Percentiles rank a stretch among this genome's conserved stretches.
Conservation (phyloP, 2,113 vertebrate species). For the Micronisus gabar region DNA sequence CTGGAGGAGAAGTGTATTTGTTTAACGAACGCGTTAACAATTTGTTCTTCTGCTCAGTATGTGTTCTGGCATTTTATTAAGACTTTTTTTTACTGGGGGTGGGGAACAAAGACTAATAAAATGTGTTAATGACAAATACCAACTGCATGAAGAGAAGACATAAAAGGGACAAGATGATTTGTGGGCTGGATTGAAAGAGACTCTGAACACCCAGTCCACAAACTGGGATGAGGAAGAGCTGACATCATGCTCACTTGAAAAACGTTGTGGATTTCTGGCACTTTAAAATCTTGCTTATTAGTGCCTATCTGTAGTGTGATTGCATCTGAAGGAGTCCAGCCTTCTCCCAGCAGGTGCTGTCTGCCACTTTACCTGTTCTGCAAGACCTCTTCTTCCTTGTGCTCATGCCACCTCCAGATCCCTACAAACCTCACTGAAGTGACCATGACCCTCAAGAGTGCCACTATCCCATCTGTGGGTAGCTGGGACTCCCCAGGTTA, state of each 20-base stretch:
- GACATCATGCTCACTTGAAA: neutral
- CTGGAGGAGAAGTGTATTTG: neutral
- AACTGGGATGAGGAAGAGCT: neutral
- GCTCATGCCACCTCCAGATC: neutral
- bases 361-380: neutral
- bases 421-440: neutral
- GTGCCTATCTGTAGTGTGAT: neutral
- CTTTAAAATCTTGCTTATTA: neutral
- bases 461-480: neutral
- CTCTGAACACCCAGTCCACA: neutral
- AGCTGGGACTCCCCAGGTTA: neutral
- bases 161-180: neutral
- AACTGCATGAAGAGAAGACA: neutral
- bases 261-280: neutral
- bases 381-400: neutral
- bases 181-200: neutral
- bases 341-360: neutral
- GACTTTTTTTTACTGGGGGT: neutral
- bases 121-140: constrained; percentile 40
- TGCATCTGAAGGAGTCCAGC: neutral
- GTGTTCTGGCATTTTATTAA: constrained; percentile 41
- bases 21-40: constrained; percentile 31
- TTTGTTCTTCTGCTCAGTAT: constrained; percentile 36
- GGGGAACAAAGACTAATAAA: constrained; percentile 16
- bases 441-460: neutral